Conservation (phyloP, 2,888 invertebrate species). For the Perdita meconis region DNA sequence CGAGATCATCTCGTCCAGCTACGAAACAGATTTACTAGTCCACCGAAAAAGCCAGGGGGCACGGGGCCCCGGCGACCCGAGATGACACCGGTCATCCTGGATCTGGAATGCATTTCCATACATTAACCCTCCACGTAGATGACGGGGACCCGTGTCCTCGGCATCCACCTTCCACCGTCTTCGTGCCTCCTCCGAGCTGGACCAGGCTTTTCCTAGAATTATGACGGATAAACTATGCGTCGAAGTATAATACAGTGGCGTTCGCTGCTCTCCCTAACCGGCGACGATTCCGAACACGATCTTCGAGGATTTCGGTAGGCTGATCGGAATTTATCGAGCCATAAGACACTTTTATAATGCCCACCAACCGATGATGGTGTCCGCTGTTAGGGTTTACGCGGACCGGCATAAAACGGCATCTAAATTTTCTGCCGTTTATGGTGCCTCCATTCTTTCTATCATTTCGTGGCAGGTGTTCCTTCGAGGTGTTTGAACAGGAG, state of each 20-base stretch:
- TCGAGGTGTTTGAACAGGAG: conserved; percentile 34
- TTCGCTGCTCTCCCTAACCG: conserved; percentile 41
- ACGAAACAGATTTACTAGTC: conserved; percentile 76
- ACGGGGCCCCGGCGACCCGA: conserved; percentile 68
- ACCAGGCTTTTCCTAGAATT: conserved; percentile 68
- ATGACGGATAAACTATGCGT: conserved; percentile 64
- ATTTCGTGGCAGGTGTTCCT: conserved; percentile 60
- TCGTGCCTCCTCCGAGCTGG: background rate
- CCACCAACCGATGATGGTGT: conserved; percentile 9
- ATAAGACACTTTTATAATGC: conserved; percentile 62
- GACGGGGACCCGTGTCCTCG: conserved; percentile 2
- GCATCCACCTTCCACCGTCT: background rate
- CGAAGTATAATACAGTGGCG: conserved; percentile 43
- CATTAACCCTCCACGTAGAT: conserved; percentile 65
- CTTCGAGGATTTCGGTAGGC: conserved; percentile 64
- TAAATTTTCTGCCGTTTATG: conserved; percentile 59
- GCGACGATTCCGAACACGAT: conserved; percentile 35
- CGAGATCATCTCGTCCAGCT: conserved; percentile 68
- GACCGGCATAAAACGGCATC: conserved; percentile 33
- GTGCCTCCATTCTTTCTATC: conserved; percentile 38
- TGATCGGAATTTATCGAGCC: conserved; percentile 69
- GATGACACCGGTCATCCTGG: conserved; percentile 72
- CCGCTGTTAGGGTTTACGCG: conserved; percentile 34
- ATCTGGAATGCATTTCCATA: conserved; percentile 74
- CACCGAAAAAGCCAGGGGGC: conserved; percentile 61